These are phyloP conservation scores for Apis laboriosa DNA, from an alignment of 1,140 invertebrate species.

Conservation along the genomic window DNA sequence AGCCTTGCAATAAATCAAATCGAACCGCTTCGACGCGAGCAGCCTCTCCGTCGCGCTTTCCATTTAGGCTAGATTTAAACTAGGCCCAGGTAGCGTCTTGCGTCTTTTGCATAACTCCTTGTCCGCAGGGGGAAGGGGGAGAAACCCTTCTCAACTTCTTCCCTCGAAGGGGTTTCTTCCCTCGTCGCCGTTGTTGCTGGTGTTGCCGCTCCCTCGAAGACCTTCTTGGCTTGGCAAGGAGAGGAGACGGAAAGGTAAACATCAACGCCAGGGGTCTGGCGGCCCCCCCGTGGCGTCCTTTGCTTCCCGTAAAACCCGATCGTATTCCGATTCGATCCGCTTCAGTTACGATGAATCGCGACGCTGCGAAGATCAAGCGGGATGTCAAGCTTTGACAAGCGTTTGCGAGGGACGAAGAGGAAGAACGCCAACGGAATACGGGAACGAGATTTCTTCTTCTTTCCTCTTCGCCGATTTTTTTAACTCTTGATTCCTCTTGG, in stretches of 20 bases:
- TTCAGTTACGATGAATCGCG: constrained; percentile 71
- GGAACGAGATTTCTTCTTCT: no score
- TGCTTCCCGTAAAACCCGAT: constrained; percentile 59
- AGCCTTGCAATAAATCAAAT: constrained; percentile 51
- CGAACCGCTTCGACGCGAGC: constrained; percentile 35
- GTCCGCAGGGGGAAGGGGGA: background rate
- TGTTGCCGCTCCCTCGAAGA: no score
- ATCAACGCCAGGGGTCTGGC: background rate
- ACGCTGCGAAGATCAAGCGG: constrained; percentile 14
- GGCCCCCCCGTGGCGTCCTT: constrained; percentile 47
- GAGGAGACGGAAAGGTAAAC: constrained; percentile 33
- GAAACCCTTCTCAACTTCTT: constrained; percentile 49
- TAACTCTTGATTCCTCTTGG: no score
- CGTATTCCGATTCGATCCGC: constrained; percentile 71
- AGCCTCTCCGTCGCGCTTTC: constrained; percentile 39
- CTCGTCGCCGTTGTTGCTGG: background rate
- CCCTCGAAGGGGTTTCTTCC: background rate
- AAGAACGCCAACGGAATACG: no score
- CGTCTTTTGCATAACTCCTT: constrained; percentile 74
- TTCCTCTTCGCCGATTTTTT: no score
- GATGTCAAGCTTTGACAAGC: no score
- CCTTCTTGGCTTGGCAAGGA: background rate
- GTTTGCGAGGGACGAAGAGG: no score
- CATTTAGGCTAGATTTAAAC: constrained; percentile 6
- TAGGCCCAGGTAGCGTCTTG: constrained; percentile 40